Conservation (phyloP, 2,113 vertebrate genomes). For the Dascyllus trimaculatus region DNA sequence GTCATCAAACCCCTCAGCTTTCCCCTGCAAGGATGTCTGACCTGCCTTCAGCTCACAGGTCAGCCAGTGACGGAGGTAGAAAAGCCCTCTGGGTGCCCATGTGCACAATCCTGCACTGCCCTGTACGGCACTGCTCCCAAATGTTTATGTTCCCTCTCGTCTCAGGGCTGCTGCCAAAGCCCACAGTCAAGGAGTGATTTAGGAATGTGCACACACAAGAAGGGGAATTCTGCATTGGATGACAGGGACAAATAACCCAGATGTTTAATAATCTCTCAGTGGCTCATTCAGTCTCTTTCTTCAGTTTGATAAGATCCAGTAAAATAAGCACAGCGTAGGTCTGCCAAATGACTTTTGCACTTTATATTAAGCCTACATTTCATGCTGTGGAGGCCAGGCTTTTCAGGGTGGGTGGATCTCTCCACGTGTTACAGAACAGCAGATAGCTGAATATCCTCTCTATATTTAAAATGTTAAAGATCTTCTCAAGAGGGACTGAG, state of each 20-base stretch:
- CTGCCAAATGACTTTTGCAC: conserved; percentile 2
- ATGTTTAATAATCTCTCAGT: conserved; percentile 11
- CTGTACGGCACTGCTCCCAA: conserved; percentile 16
- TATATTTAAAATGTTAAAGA: too few species aligned
- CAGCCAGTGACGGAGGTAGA: conserved; percentile 33
- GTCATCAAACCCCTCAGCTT: background rate
- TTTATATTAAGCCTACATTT: background rate
- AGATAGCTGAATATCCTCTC: too few species aligned
- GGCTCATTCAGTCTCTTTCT: background rate
- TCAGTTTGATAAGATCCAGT: conserved; percentile 35
- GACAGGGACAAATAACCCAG: conserved; percentile 1
- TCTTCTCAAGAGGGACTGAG: too few species aligned
- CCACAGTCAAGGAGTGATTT: conserved; percentile 44
- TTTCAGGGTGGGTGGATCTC: background rate
- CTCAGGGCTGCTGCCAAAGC: conserved; percentile 43
- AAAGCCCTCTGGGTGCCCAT: conserved; percentile 12
- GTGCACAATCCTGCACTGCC: background rate
- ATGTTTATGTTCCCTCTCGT: conserved; percentile 45
- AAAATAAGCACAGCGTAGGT: conserved; percentile 10
- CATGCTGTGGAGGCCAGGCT: background rate
- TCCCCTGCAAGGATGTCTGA: conserved; percentile 22
- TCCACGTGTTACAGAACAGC: background rate
- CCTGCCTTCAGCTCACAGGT: conserved; percentile 10
- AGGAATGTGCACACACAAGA: conserved; percentile 51
- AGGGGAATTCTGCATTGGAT: conserved; percentile 47